These are phyloP conservation scores for Pseudonaja textilis DNA, from an alignment of 2,113 vertebrate species.

Conservation along the genomic window DNA sequence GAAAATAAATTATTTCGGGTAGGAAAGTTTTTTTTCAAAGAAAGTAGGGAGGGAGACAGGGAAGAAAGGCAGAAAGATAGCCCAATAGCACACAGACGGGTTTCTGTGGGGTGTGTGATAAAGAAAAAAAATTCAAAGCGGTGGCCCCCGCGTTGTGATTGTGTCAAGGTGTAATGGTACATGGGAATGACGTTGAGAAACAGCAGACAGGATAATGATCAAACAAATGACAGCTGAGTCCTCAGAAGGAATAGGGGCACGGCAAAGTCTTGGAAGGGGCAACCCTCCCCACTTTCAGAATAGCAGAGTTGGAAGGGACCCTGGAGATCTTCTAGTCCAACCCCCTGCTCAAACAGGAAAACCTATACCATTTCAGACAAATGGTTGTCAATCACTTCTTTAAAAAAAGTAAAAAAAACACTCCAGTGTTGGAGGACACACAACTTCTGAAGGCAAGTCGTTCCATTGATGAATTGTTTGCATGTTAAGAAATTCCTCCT, in stretches of 20 bases:
- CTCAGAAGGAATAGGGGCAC: background rate
- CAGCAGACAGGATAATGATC: background rate
- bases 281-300: background rate
- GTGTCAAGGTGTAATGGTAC: background rate
- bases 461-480: too few relatives aligned
- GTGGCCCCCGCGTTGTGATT: background rate
- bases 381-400: background rate
- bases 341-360: background rate
- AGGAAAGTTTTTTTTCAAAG: conserved; percentile 42
- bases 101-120: background rate
- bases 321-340: background rate
- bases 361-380: background rate
- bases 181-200: background rate
- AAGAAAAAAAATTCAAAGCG: background rate
- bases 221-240: background rate
- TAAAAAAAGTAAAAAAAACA: too few relatives aligned
- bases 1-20: conserved; percentile 59
- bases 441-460: too few relatives aligned
- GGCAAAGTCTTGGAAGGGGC: background rate
- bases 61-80: background rate
- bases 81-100: conserved; percentile 9
- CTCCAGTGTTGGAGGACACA: too few relatives aligned
- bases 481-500: too few relatives aligned
- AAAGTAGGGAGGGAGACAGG: background rate
- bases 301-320: background rate